Conservation (phyloP, 2,113 vertebrate species). For the Ophiodon elongatus region DNA sequence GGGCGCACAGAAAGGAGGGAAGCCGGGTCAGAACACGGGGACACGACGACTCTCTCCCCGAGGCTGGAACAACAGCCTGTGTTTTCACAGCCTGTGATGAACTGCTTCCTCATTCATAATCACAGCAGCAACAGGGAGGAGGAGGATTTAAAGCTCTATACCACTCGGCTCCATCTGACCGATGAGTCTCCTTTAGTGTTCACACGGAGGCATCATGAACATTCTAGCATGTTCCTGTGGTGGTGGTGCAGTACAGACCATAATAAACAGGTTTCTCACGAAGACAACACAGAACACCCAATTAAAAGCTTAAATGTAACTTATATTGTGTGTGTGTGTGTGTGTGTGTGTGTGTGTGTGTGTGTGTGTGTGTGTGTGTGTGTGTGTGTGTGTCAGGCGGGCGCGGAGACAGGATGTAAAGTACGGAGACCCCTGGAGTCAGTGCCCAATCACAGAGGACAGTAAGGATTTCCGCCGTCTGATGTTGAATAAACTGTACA, state of each 20-base stretch:
- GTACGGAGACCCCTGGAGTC: constrained; percentile 85
- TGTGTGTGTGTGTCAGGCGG: constrained; percentile 69
- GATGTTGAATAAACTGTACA: constrained; percentile 4
- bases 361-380: constrained; percentile 33
- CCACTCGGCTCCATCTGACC: constrained; percentile 31
- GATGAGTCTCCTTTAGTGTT: constrained; percentile 1
- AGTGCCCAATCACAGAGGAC: constrained; percentile 85
- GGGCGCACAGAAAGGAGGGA: too few relatives aligned
- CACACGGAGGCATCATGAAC: too few relatives aligned
- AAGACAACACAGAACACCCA: neutral
- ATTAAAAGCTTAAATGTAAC: neutral
- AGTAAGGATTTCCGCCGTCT: constrained; percentile 76
- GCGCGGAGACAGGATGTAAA: constrained; percentile 87
- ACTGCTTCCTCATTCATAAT: constrained; percentile 24
- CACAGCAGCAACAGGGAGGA: constrained; percentile 5
- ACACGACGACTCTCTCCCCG: constrained; percentile 3
- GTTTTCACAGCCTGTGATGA: constrained; percentile 37
- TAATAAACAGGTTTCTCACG: too few relatives aligned
- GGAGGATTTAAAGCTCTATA: constrained; percentile 2
- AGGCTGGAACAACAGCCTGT: constrained; percentile 44
- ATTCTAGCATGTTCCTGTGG: neutral
- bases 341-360: neutral
- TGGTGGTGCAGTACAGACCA: too few relatives aligned
- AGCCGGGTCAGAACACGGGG: constrained; percentile 4
- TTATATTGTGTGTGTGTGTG: neutral